Evolutionary conservation across 1,140 invertebrate species (phyloP).

Genomic region (Lordiphosa clarofinis): DNA sequence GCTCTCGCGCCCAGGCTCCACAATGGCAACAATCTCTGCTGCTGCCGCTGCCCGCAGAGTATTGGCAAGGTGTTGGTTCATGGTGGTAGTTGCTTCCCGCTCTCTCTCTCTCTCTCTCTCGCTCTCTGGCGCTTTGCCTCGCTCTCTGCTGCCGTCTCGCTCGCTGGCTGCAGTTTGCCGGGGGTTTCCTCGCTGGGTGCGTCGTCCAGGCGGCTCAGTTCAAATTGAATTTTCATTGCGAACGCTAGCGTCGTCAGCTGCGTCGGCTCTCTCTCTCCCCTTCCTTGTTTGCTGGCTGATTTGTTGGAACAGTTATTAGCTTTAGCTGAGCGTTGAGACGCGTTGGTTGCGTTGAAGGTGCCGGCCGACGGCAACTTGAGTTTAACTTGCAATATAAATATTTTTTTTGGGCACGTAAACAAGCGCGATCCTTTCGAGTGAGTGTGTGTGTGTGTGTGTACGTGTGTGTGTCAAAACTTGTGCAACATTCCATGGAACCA

Average conservation of each 20-base stretch:
- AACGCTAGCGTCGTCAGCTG: slow-evolving; percentile 56
- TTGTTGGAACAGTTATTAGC: too few relatives aligned
- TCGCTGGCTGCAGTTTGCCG: slow-evolving; percentile 17
- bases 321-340: too few relatives aligned
- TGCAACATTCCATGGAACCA: slow-evolving; percentile 38
- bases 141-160: slow-evolving; percentile 13
- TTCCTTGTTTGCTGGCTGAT: slow-evolving; percentile 4
- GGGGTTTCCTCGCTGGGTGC: slow-evolving; percentile 65
- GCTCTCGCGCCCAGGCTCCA: slow-evolving; percentile 39
- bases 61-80: slow-evolving; percentile 11
- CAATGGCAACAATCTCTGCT: slow-evolving; percentile 20
- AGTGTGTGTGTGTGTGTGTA: too few relatives aligned
- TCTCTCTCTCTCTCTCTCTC: slow-evolving; percentile 14
- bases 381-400: too few relatives aligned
- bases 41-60: slow-evolving; percentile 28
- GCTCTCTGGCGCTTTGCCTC: slow-evolving; percentile 2
- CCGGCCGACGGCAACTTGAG: too few relatives aligned
- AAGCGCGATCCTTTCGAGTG: too few relatives aligned
- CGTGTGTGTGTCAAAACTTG: slow-evolving; percentile 14
- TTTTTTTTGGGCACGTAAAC: not conserved
- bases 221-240: slow-evolving; percentile 78
- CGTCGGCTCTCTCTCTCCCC: slow-evolving; percentile 30
- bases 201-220: slow-evolving; percentile 69
- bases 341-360: too few relatives aligned
- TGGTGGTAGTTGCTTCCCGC: slow-evolving; percentile 15